A percentile compares a stretch with the other conserved stretches of the same genome.
Conservation (phyloP, 2,888 invertebrate species). For the Morinoia aosen region DNA sequence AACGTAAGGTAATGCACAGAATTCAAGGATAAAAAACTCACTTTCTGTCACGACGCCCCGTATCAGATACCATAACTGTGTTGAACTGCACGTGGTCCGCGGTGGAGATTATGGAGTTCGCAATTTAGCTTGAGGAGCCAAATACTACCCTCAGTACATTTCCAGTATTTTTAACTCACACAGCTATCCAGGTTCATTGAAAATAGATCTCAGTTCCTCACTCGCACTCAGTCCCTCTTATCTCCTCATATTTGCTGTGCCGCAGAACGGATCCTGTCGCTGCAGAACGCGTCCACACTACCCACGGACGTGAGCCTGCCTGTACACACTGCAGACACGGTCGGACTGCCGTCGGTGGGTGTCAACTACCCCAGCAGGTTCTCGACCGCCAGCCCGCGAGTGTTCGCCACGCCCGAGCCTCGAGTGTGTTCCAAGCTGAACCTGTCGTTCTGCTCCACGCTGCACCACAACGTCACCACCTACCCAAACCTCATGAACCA, state of each 20-base stretch:
- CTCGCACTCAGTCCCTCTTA: background rate
- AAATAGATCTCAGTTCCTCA: background rate
- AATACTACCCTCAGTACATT: background rate
- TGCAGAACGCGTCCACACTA: slow-evolving; percentile 32
- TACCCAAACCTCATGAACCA: slow-evolving; percentile 87
- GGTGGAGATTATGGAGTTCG: too few species aligned
- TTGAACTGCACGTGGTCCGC: too few species aligned
- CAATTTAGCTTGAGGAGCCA: too few species aligned
- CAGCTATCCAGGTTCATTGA: background rate
- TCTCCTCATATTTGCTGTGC: background rate
- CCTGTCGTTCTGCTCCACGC: slow-evolving; percentile 71
- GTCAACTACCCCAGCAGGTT: slow-evolving; percentile 35
- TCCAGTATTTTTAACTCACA: background rate
- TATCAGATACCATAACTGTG: too few species aligned
- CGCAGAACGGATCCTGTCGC: slow-evolving; percentile 27
- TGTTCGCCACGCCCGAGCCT: slow-evolving; percentile 57
- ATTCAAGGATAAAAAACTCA: too few species aligned
- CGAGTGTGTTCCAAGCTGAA: slow-evolving; percentile 69
- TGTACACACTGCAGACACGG: background rate
- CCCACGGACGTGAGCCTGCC: slow-evolving; percentile 40
- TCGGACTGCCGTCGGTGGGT: background rate
- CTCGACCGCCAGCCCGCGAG: background rate
- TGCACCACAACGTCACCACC: slow-evolving; percentile 85
- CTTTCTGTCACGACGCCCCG: too few species aligned
- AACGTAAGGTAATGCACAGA: too few species aligned